Percentiles rank a stretch among this genome's conserved stretches.
These are phyloP conservation scores for Eudyptes chrysolophus DNA, from an alignment of 2,113 vertebrate genomes.

Conservation along the genomic window DNA sequence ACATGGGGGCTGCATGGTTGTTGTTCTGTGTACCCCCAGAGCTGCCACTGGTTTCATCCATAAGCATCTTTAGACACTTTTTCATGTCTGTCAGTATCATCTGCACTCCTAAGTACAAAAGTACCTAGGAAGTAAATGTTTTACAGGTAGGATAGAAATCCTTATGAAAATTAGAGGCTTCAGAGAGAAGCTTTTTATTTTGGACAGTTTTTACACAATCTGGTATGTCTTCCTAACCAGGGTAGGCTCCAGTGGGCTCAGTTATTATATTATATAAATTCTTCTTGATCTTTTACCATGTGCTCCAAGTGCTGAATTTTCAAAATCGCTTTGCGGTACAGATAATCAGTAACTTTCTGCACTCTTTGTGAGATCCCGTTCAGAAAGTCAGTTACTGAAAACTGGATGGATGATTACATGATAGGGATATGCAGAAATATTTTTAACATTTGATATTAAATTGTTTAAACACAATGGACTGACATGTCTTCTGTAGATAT, in stretches of 20 bases:
- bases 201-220: neutral
- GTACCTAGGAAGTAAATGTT: neutral
- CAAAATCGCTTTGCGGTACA: neutral
- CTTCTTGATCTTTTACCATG: neutral
- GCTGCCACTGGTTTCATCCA: neutral
- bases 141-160: neutral
- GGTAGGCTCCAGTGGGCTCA: neutral
- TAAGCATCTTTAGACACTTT: neutral
- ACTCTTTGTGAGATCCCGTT: neutral
- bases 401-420: neutral
- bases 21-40: neutral
- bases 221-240: neutral
- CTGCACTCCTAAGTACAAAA: neutral
- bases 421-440: neutral
- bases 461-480: neutral
- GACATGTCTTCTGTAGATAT: neutral
- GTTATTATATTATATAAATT: neutral
- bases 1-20: accelerated
- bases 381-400: neutral
- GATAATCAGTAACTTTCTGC: neutral
- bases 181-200: neutral
- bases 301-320: neutral
- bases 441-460: neutral
- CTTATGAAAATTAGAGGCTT: neutral
- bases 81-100: neutral